Evolutionary conservation across 2,888 invertebrate species (phyloP), one percentile per base, ranked within the genome.

Genomic region (Drosophila barbarae): DNA sequence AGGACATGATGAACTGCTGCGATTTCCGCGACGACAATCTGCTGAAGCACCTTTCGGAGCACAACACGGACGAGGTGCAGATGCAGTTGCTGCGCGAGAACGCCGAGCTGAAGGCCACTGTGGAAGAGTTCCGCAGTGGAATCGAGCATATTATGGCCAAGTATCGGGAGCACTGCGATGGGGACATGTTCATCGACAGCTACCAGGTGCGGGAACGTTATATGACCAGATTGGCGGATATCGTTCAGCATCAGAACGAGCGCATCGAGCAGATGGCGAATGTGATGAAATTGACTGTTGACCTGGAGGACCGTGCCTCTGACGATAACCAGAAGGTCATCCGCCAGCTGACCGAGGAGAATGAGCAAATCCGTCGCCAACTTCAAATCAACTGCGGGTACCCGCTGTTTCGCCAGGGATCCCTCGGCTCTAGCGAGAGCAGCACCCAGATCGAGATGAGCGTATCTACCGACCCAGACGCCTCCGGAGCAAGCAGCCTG

Each of bases 231-330:
- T 53, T 81, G 44, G 42, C 50, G 42, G 6, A 18, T 5, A 52
- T 77, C 23, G 61, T 71, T 18, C 36, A 68, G 3, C 26, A 15
- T 1, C 58, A 83, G 52, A 70, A 71, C 2, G 42, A 53, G 12
- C 83, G 80, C 21, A 61, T 84, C 36, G 68, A 75, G 15, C 58
- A 71, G 13, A 79, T 81, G 80, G 34, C 67, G 2, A 26, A 61
- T 1, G 7, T 72, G 1, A 84, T 82, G 75, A 6, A 70, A 26
- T 30, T 51, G 9, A 51, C 41, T 1, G 53, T 66, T 13, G 39
- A 50, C 5, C 30, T 67, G 15, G 70, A 63, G 7, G 83, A 72
- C 13, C 50, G 44, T 7, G 36, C 53, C n/a, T 64, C 64, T 42
- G 41, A 26, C 0, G 54, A 65, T 3, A 79, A 79, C 36, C 70